Percentiles rank a stretch among this genome's conserved stretches.
Conservation (phyloP, 2,797 vertebrate species). For the Scolopax bukidnonensis region DNA sequence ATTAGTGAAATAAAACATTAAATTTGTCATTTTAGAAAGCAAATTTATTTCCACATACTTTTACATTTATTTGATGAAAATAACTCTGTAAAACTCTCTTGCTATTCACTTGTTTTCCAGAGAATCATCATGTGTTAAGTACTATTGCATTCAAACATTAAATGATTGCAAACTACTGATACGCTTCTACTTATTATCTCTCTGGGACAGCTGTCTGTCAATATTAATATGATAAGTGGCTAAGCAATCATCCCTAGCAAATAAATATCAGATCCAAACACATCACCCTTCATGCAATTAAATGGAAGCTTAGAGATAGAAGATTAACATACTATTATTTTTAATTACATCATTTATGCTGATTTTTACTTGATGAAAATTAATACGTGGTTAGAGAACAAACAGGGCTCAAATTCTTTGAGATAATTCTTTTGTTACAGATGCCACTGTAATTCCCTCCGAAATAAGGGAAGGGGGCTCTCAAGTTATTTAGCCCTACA, state of each 20-base stretch:
- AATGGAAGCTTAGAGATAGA: constrained; percentile 3
- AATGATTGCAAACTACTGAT: constrained; percentile 52
- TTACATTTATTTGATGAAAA: neutral
- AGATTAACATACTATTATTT: constrained; percentile 66
- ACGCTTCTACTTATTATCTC: constrained; percentile 55
- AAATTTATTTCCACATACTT: neutral
- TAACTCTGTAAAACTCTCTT: neutral
- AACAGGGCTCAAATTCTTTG: neutral
- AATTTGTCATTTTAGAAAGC: neutral
- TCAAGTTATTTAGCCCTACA: neutral
- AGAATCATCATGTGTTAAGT: constrained; percentile 20
- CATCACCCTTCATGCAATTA: constrained; percentile 51
- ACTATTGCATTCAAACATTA: constrained; percentile 30
- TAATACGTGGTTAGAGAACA: constrained; percentile 5
- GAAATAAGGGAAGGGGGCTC: neutral
- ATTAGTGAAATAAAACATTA: neutral
- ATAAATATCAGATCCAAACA: constrained; percentile 57
- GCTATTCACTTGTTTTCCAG: neutral
- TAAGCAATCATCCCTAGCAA: constrained; percentile 50
- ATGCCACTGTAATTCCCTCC: neutral
- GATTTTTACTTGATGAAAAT: constrained; percentile 54
- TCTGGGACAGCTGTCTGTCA: constrained; percentile 71
- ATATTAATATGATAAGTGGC: constrained; percentile 68
- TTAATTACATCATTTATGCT: constrained; percentile 44
- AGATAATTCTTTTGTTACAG: neutral